Evolutionary conservation across 2,888 invertebrate genomes (phyloP), one percentile per base, ranked within the genome.

Genomic region (Disparrhopalites patrizii): DNA sequence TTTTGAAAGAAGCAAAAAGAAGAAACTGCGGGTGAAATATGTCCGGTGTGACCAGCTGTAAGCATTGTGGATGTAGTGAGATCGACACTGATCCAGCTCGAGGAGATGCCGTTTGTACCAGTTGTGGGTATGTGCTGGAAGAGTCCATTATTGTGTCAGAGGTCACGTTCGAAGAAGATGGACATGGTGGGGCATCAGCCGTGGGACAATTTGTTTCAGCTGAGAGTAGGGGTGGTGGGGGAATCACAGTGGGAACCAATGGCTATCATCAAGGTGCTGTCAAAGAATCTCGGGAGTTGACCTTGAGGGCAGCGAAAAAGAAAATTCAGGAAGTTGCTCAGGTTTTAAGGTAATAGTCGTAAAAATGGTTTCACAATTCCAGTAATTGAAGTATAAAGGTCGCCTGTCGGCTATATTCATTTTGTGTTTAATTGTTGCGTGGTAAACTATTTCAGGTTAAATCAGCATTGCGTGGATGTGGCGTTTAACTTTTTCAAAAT

Each of bases 91-190:
- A 75, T 54, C 69, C 73, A n/a, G 65, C 72, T 0, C 51, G 96
- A 76, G 98, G 97, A 36, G 95, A 97, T 84, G 89, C 91, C 10
- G 94, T 97, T 1, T 99, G 99, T 79, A 96, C 92, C 28, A 89
- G 87, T 77, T 99, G 99, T 81, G 99, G 98, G 28, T 88, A 91
- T 7, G 98, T 99, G 1, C 81, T 99, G 18, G 97, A 98, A 79
- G 95, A 97, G 77, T 93, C 91, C 76, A 88, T 94, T 62, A 98
- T 99, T 77, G 96, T 99, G 27, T 91, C 93, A 1, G 97, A 98
- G 79, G 88, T 97, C 27, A 93, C 95, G 79, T 99, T 97, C 78
- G 91, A 93, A 79, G 98, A 99, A 79, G 89, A 89, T 78, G 87
- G 90, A 8, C 89, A 88, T 77, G 97, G 97, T 28, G 90, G 89